Conservation (phyloP, 2,113 vertebrate species). For the Mastomys natalensis region DNA sequence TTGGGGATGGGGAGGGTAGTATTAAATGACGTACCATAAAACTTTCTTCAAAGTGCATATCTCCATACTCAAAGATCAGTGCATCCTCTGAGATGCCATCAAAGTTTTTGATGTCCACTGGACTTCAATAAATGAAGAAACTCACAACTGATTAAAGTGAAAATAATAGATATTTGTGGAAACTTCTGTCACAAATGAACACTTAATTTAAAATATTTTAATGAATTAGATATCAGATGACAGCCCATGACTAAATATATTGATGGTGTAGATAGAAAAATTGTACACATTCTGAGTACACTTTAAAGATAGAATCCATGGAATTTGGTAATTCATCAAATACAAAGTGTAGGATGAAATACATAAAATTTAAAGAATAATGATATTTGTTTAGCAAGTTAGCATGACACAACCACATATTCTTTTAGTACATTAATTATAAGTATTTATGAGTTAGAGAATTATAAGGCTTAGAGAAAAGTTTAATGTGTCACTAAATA, state of each 20-base stretch:
- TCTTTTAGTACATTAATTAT: neutral
- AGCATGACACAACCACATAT: neutral
- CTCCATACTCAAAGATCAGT: neutral
- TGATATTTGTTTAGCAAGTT: neutral
- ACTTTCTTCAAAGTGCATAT: neutral
- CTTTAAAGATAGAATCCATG: neutral
- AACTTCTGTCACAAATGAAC: neutral
- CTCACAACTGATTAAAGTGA: neutral
- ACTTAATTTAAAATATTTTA: neutral
- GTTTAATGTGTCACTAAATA: neutral
- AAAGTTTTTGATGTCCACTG: neutral
- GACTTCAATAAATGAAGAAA: neutral
- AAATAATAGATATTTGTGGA: neutral
- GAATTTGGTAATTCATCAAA: neutral
- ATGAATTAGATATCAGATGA: neutral
- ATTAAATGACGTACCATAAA: neutral
- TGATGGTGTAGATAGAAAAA: neutral
- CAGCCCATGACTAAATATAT: neutral
- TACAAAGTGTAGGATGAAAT: neutral
- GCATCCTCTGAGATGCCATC: neutral
- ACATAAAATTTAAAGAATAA: neutral
- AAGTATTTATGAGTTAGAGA: neutral
- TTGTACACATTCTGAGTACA: neutral
- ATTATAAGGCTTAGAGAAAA: neutral
- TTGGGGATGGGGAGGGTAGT: neutral